These are phyloP conservation scores for Cyprinella venusta DNA, from an alignment of 2,797 vertebrate genomes.

Conservation along the genomic window DNA sequence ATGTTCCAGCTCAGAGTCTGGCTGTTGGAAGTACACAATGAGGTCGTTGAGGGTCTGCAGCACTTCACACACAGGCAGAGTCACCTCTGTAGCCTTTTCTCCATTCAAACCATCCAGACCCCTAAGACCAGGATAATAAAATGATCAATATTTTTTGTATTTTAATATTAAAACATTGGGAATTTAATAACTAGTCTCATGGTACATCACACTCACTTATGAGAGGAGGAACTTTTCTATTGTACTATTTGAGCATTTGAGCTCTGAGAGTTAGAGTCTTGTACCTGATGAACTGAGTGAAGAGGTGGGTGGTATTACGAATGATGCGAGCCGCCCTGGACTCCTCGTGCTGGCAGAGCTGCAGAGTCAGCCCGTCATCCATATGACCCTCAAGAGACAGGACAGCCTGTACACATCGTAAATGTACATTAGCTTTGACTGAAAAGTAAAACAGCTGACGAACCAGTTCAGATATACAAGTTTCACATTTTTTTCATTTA, in stretches of 20 bases:
- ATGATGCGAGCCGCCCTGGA: conserved; percentile 96
- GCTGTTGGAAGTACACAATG: conserved; percentile 95
- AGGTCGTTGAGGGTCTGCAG: conserved; percentile 93
- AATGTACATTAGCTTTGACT: not conserved
- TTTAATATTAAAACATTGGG: not conserved
- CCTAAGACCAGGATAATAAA: conserved; percentile 64
- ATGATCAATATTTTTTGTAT: not conserved
- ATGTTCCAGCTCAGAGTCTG: conserved; percentile 88
- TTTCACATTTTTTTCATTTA: not conserved
- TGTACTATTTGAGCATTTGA: not conserved
- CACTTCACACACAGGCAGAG: conserved; percentile 87
- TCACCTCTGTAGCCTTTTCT: conserved; percentile 81
- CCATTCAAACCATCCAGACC: conserved; percentile 72
- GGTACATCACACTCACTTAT: not conserved
- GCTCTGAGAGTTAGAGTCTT: no score
- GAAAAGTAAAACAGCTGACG: conserved; percentile 4
- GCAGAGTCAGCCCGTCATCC: conserved; percentile 94
- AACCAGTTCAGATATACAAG: not conserved
- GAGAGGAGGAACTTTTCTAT: not conserved
- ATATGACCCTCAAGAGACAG: conserved; percentile 96
- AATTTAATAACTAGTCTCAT: not conserved
- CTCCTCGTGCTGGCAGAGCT: conserved; percentile 94
- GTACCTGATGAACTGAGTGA: conserved; percentile 94
- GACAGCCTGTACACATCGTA: conserved; percentile 81
- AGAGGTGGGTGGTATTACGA: conserved; percentile 91